Base-by-base conservation (phyloP, 2,113 vertebrate species). In the Salvelinus alpinus region DNA sequence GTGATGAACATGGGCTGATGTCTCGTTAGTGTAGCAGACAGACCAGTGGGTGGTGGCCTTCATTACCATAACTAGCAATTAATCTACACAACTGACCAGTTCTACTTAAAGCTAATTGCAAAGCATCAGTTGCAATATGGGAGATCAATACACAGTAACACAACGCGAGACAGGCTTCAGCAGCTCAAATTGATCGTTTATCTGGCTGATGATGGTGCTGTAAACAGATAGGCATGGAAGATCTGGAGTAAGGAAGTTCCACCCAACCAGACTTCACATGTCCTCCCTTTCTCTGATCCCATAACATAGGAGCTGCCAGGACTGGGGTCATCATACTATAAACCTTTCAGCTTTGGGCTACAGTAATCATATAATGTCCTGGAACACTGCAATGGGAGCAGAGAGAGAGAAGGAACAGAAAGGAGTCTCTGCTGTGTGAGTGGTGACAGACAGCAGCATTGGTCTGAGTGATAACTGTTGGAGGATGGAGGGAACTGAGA, bases 301-400 rank as follows among this genome's bases (percentile, higher is more conserved):
- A 77, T 59, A 54, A 54, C 4, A 54, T 18, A 54, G 24, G 72
- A 4, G 70, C 18, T 7, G 73, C 70, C 77, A 83, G 89, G 87
- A 77, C 73, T 65, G 38, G 64, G 64, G 85, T 85, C 83, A 80
- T 94, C 93, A 90, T 82, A 89, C 88, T 59, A 29, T 75, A 83
- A 83, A 77, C 93, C 78, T 76, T 86, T 68, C 3, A 69, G 0
- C 22, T 82, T 92, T 80, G 25, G 82, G 87, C 75, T 75, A 90
- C 13, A 72, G 87, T 72, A 92, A 82, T 93, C 93, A 94, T 92
- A 83, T 78, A 44, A 87, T 31, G 85, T 85, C 88, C 86, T 29
- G 76, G 60, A 82, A 75, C 9, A 54, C 83, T 22, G 1, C n/a
- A 13, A 74, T 34, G 2, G 70, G 83, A 85, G 44, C 73, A 74